These are phyloP conservation scores for Petrocephalus schoutedeni DNA, from an alignment of 2,797 vertebrate species.

Conservation along the genomic window DNA sequence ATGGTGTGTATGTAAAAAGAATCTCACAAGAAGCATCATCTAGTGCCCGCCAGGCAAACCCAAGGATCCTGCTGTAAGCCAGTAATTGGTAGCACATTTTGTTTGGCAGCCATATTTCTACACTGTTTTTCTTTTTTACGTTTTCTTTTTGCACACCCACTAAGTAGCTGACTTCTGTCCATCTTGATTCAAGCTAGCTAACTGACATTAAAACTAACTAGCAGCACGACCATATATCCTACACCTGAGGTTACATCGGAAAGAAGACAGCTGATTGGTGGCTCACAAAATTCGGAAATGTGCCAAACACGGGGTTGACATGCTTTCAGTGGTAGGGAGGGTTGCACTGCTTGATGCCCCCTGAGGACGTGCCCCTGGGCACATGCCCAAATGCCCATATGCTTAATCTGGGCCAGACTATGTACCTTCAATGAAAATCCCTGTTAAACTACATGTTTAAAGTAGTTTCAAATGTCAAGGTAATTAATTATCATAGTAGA, in stretches of 20 bases:
- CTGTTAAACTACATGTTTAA: neutral
- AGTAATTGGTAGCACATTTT: neutral
- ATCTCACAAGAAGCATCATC: neutral
- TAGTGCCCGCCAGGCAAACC: neutral
- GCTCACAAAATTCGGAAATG: neutral
- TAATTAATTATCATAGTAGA: neutral
- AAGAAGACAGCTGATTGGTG: neutral
- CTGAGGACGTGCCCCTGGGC: neutral
- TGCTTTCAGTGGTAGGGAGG: neutral
- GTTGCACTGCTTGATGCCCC: neutral
- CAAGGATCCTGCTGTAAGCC: neutral
- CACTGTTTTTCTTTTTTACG: neutral
- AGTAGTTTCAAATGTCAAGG: neutral
- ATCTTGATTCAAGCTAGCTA: too few relatives aligned
- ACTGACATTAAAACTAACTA: too few relatives aligned
- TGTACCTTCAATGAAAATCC: neutral
- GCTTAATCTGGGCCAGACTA: neutral
- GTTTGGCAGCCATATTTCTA: neutral
- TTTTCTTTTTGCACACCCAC: neutral
- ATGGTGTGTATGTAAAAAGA: too few relatives aligned
- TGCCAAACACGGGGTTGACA: neutral
- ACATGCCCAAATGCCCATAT: neutral
- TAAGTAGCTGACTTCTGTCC: neutral
- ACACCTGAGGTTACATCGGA: too few relatives aligned
- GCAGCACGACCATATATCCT: too few relatives aligned